Conservation (phyloP, 2,888 invertebrate species). For the Acanthosepion pharaonis region DNA sequence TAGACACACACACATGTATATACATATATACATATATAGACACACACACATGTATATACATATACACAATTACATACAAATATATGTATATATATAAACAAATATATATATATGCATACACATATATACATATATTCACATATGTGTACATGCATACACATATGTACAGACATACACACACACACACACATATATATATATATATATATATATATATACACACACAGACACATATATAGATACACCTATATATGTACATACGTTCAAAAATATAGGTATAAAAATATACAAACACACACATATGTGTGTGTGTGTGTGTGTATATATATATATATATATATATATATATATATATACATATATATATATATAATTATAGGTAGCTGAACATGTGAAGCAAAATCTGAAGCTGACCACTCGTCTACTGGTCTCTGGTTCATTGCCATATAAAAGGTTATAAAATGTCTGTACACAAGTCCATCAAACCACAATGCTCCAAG, state of each 20-base stretch:
- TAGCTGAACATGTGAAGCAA: not conserved
- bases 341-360: not conserved
- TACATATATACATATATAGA: not conserved
- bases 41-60: not conserved
- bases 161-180: not conserved
- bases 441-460: slow-evolving; percentile 33
- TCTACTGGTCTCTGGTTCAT: slow-evolving; percentile 33
- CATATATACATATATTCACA: not conserved
- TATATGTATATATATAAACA: not conserved
- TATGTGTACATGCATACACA: not conserved
- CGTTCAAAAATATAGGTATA: too few relatives aligned
- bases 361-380: not conserved
- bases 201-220: not conserved
- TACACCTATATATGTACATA: too few relatives aligned
- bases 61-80: not conserved
- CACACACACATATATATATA: not conserved
- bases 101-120: not conserved
- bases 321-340: not conserved
- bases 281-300: too few relatives aligned
- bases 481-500: not conserved
- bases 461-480: not conserved
- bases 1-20: not conserved
- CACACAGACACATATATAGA: not conserved
- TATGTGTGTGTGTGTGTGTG: not conserved
- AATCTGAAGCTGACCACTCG: slow-evolving; percentile 8